phyloP scores from a whole-genome alignment of 2,797 vertebrate genomes.

The Streptopelia turtur region DNA sequence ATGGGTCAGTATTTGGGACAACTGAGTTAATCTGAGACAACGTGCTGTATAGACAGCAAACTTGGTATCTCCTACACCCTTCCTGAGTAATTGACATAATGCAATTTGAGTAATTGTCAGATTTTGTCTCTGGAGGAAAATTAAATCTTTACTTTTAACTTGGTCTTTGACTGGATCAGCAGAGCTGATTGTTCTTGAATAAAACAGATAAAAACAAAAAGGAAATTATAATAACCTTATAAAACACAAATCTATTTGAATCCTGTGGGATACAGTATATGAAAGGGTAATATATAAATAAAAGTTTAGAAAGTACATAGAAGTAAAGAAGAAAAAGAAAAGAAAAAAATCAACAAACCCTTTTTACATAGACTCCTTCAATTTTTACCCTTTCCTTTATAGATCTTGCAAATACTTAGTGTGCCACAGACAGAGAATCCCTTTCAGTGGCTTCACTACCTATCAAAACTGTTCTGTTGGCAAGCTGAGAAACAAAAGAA shows the following conservation, averaged over 20 bases:
- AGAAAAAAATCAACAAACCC: accelerated
- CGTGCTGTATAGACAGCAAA: not conserved
- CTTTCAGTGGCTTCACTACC: not conserved
- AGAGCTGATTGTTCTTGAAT: not conserved
- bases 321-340: not conserved
- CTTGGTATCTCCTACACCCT: not conserved
- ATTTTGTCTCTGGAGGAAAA: not conserved
- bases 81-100: not conserved
- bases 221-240: not conserved
- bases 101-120: not conserved
- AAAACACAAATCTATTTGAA: not conserved
- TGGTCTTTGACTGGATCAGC: not conserved
- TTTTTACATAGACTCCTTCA: not conserved
- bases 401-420: not conserved
- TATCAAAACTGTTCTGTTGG: not conserved
- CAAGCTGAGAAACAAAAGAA: not conserved
- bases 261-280: not conserved
- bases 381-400: not conserved
- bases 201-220: not conserved
- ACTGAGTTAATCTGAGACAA: slow-evolving; percentile 12
- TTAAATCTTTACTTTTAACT: not conserved
- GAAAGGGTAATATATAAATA: not conserved
- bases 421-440: not conserved
- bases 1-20: slow-evolving; percentile 61
- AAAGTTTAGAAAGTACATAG: not conserved